Evolutionary conservation across 2,797 vertebrate species (phyloP).

Genomic region (Hylomyscus alleni): DNA sequence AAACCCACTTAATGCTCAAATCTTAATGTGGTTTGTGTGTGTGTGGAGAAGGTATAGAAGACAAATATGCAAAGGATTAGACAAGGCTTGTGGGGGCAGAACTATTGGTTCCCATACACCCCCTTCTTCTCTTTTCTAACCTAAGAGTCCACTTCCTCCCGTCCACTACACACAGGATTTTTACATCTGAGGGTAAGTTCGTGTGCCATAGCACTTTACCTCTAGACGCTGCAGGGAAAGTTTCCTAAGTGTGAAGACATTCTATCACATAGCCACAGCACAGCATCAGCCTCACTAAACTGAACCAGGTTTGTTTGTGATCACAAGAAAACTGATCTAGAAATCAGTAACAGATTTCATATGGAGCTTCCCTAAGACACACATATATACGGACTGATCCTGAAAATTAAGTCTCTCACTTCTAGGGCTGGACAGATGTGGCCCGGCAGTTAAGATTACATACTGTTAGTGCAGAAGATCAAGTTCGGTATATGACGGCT

Average conservation of each 20-base stretch:
- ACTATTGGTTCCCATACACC: neutral
- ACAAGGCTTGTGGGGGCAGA: neutral
- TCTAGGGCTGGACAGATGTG: conserved; percentile 1
- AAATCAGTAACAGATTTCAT: neutral
- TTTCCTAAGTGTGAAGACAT: neutral
- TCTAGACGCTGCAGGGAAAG: neutral
- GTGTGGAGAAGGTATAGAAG: neutral
- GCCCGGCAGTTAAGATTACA: too few relatives aligned
- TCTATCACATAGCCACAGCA: neutral
- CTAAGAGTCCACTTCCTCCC: neutral
- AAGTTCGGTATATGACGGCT: neutral
- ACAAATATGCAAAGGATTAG: neutral
- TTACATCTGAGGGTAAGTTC: neutral
- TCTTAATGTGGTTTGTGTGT: neutral
- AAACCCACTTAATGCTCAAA: neutral
- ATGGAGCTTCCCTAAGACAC: conserved; percentile 1
- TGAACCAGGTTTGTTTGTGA: neutral
- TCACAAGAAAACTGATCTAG: conserved; percentile 31
- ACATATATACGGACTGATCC: neutral
- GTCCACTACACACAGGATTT: neutral
- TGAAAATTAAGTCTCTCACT: neutral
- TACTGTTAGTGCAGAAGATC: neutral
- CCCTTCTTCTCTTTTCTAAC: neutral
- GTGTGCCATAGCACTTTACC: neutral
- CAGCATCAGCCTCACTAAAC: neutral